A percentile compares a stretch with the other conserved stretches of the same genome.
Evolutionary conservation across 2,797 vertebrate genomes (phyloP).

Genomic region (Dendrocincla tyrannina): DNA sequence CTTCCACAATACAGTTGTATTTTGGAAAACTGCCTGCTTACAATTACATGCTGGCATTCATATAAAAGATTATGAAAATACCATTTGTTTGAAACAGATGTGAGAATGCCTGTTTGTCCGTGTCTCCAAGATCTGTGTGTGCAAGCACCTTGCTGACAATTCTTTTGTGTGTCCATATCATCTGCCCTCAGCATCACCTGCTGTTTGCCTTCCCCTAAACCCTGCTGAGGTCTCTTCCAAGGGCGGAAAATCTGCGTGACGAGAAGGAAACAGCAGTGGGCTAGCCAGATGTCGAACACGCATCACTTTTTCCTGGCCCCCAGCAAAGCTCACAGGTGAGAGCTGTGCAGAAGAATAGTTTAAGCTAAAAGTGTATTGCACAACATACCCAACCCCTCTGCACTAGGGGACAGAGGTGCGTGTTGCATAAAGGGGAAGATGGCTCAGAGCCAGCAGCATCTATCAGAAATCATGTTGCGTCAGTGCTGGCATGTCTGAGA

Average conservation of each 20-base stretch:
- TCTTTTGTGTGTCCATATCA: background rate
- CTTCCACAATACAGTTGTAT: background rate
- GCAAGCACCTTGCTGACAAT: background rate
- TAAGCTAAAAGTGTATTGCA: background rate
- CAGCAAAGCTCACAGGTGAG: background rate
- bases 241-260: background rate
- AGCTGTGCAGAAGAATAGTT: background rate
- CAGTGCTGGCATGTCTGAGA: background rate
- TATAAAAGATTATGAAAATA: background rate
- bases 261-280: constrained; percentile 6
- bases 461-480: background rate
- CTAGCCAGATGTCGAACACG: background rate
- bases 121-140: background rate
- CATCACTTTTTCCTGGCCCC: constrained; percentile 6
- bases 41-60: background rate
- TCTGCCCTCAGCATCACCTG: background rate
- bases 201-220: background rate
- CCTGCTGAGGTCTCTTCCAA: background rate
- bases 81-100: background rate
- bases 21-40: background rate
- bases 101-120: background rate
- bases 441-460: background rate
- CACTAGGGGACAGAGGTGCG: fast-evolving
- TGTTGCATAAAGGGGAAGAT: background rate
- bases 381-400: fast-evolving